These are phyloP conservation scores for Triplophysa rosa DNA, from an alignment of 2,113 vertebrate genomes.

Conservation along the genomic window DNA sequence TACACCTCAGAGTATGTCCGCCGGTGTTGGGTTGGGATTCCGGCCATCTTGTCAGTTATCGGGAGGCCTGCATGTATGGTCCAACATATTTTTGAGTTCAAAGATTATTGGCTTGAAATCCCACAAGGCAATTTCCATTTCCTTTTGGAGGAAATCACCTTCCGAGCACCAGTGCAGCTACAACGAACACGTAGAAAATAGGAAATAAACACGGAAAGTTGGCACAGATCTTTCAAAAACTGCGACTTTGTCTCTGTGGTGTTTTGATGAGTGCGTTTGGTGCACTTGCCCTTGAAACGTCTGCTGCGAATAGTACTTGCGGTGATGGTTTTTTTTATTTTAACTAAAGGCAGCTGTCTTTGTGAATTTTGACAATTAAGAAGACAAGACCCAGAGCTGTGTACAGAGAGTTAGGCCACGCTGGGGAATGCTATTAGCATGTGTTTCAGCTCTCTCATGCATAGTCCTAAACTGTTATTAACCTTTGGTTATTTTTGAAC, in stretches of 20 bases:
- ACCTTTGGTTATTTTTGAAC: conserved; percentile 70
- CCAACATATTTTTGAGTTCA: conserved; percentile 61
- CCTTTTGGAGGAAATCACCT: conserved; percentile 70
- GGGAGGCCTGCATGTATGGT: conserved; percentile 39
- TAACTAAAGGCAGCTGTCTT: conserved; percentile 58
- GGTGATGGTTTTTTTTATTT: conserved; percentile 15
- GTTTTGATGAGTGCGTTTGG: background rate
- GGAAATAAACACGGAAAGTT: conserved; percentile 68
- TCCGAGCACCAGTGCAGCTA: conserved; percentile 62
- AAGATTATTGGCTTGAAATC: conserved; percentile 59
- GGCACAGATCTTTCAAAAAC: conserved; percentile 54
- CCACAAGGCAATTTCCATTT: conserved; percentile 69
- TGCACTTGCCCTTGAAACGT: conserved; percentile 26
- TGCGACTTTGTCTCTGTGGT: background rate
- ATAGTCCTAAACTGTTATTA: conserved; percentile 63
- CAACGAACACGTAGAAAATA: conserved; percentile 57
- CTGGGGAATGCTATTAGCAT: conserved; percentile 59
- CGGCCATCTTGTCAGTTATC: conserved; percentile 46
- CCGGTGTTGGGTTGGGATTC: conserved; percentile 12
- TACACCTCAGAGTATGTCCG: conserved; percentile 27
- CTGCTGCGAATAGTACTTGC: background rate
- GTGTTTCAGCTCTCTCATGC: conserved; percentile 53
- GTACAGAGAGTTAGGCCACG: conserved; percentile 55
- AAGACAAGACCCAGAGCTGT: conserved; percentile 61
- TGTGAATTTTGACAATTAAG: conserved; percentile 41